These are phyloP conservation scores for Dipus sagitta DNA, from an alignment of 2,797 vertebrate genomes.

Conservation along the genomic window DNA sequence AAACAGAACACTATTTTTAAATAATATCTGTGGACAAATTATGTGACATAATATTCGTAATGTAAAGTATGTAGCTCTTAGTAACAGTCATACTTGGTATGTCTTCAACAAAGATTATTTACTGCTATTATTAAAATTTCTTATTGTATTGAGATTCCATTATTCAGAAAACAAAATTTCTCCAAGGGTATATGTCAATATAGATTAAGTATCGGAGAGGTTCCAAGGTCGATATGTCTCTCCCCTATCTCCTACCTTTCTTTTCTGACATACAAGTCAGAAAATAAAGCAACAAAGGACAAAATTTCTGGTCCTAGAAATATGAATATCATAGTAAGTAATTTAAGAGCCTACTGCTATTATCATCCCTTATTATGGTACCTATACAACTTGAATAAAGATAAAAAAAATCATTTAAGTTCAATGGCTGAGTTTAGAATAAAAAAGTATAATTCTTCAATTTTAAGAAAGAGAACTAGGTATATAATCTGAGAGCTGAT, in stretches of 20 bases:
- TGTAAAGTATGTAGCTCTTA: not conserved
- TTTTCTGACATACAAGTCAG: not conserved
- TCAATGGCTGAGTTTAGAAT: not conserved
- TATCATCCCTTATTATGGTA: not conserved
- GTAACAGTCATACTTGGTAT: not conserved
- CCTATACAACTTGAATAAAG: not conserved
- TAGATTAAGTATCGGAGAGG: not conserved
- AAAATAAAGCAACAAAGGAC: not conserved
- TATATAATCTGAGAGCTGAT: not conserved
- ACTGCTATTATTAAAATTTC: not conserved
- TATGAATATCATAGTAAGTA: not conserved
- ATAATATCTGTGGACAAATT: not conserved
- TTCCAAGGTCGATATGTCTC: not conserved
- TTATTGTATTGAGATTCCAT: constrained; percentile 33
- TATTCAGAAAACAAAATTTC: not conserved
- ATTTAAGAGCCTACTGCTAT: not conserved
- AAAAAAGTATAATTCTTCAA: not conserved
- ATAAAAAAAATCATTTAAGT: not conserved
- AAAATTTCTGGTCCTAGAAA: not conserved
- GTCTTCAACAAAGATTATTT: not conserved
- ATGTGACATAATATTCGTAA: not conserved
- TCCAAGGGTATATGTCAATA: not conserved
- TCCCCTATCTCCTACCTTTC: not conserved
- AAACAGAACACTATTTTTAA: not conserved
- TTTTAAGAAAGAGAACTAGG: constrained; percentile 9